Evolutionary conservation across 2,888 invertebrate genomes (phyloP).

Genomic region (Hypomecis atomaria): DNA sequence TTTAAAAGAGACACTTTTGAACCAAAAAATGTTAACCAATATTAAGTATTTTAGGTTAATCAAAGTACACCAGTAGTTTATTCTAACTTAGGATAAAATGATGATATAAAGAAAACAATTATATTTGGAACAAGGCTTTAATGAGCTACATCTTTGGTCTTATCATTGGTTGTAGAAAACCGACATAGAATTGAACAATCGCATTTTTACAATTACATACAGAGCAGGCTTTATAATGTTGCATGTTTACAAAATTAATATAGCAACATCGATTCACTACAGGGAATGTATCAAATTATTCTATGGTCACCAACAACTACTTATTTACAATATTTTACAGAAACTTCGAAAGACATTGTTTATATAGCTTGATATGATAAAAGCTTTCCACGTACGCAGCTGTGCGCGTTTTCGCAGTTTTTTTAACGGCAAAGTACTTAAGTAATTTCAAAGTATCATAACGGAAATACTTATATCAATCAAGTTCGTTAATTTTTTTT

Average conservation of each 20-base stretch:
- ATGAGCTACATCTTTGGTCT: constrained; percentile 87
- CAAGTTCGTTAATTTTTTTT: no score
- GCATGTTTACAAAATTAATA: no score
- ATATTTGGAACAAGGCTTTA: constrained; percentile 78
- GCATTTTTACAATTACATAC: constrained; percentile 33
- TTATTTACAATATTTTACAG: neutral
- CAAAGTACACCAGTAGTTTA: neutral
- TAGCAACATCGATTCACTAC: constrained; percentile 14
- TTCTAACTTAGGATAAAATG: neutral
- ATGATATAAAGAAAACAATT: constrained; percentile 52
- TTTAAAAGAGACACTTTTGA: no score
- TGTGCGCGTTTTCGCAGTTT: no score
- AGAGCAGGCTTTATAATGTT: neutral
- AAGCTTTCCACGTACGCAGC: no score
- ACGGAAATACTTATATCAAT: no score
- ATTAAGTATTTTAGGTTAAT: no score
- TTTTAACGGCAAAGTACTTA: no score
- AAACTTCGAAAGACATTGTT: no score
- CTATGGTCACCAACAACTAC: constrained; percentile 49
- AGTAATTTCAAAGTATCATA: no score
- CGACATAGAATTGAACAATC: constrained; percentile 51
- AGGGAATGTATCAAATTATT: constrained; percentile 27
- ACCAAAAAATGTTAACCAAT: no score
- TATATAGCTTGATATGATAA: no score
- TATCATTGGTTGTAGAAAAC: constrained; percentile 86